phyloP scores from a whole-genome alignment of 1,140 invertebrate genomes.

The Scaptomyza hsui region DNA sequence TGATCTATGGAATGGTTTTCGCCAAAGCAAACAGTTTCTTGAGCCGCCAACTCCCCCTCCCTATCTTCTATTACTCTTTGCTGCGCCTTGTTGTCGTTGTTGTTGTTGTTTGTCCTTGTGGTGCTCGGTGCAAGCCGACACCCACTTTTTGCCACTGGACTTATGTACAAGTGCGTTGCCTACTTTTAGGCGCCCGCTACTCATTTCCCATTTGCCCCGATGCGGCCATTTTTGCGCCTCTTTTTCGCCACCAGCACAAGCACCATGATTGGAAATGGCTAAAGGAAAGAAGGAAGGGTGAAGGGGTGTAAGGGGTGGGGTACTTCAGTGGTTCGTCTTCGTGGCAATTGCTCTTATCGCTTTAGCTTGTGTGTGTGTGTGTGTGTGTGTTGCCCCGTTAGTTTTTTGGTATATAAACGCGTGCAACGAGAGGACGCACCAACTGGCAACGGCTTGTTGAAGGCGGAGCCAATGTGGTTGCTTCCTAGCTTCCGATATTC shows the following conservation, averaged over 20 bases:
- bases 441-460: conserved; percentile 52
- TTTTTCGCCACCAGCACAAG: neutral
- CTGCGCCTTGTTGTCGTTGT: neutral
- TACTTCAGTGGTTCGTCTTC: conserved; percentile 57
- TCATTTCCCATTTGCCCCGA: conserved; percentile 78
- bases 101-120: conserved; percentile 11
- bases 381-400: conserved; percentile 55
- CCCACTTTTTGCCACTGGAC: conserved; percentile 35
- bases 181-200: conserved; percentile 76
- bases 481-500: conserved; percentile 2
- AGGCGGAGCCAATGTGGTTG: conserved; percentile 66
- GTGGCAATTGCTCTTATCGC: conserved; percentile 55
- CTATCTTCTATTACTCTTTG: neutral
- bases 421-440: conserved; percentile 57
- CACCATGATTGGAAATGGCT: no score
- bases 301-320: neutral
- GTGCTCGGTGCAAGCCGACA: conserved; percentile 27
- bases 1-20: conserved; percentile 30
- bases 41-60: conserved; percentile 1
- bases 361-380: neutral
- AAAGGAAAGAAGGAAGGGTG: neutral
- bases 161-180: conserved; percentile 61
- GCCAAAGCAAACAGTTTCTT: conserved; percentile 40
- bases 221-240: conserved; percentile 59
- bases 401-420: conserved; percentile 76